Evolutionary conservation across 2,797 vertebrate species (phyloP), one percentile per base, ranked within the genome.

Genomic region (Aselliscus stoliczkanus): DNA sequence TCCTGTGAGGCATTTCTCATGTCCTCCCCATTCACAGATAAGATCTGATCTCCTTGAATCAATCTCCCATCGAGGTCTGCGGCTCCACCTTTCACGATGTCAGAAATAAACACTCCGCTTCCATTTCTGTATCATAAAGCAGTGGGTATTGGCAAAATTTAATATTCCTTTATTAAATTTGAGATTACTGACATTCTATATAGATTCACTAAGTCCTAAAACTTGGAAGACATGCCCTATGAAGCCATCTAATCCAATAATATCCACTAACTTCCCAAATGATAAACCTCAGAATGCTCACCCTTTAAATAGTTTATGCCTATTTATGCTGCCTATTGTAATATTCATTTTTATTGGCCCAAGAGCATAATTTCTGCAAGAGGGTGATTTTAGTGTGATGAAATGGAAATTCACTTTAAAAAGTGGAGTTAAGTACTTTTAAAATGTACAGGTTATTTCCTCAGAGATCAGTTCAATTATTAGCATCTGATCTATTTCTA

Each of bases 41-140:
- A 98, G 98, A 99, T 99, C 98, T 99, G 99, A 97, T 99, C 99
- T 67, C 99, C 99, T 97, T 99, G 99, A 99, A 99, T 99, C 97
- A 99, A 98, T 90, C 99, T 99, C 29, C 99, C 99, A 54, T 99
- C 99, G 82, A 99, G 98, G 97, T 99, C 99, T 54, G 99, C 99
- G 0, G 99, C 99, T 86, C 99, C 99, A 15, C 99, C 99, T 98
- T 99, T 99, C 98, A 99, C 99, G 97, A 99, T 98, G 97, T 99
- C 99, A 2, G 99, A 99, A 98, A 99, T 99, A 97, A 99, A 99
- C 93, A 99, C 99, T 65, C 99, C 99, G 0, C 98, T 99, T 97
- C 99, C 99, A 76, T 98, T 99, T 98, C 99, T 99, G 98, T 15
- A 93, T 12, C 90, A 98, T 89, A 97, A 97, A 98, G 90, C 95